These are phyloP conservation scores for Xanthostigma xanthostigma DNA, from an alignment of 2,888 invertebrate species.

Conservation along the genomic window DNA sequence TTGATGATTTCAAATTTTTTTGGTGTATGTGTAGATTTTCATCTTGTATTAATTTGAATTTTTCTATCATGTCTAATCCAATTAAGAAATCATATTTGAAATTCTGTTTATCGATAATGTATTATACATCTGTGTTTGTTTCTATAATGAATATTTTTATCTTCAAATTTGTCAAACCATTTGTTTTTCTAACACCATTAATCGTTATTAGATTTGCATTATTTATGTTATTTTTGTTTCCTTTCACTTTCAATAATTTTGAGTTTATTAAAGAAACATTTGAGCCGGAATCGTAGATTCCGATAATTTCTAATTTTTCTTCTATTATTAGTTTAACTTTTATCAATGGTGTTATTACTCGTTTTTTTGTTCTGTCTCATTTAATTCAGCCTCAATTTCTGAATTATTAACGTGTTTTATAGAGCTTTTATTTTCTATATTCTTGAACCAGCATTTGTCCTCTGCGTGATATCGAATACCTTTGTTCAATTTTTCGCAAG, in stretches of 20 bases:
- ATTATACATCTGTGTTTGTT: conserved; percentile 10
- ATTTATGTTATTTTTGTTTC: conserved; percentile 2
- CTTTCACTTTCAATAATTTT: conserved; percentile 10
- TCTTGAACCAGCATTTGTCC: conserved; percentile 5
- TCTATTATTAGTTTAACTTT: conserved; percentile 9
- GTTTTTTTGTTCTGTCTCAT: conserved; percentile 9
- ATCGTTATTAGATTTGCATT: conserved; percentile 9
- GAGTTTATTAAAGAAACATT: conserved; percentile 12
- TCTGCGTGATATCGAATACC: conserved; percentile 12
- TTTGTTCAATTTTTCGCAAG: conserved; percentile 15
- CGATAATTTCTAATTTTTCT: conserved; percentile 7
- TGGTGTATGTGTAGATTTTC: conserved; percentile 10
- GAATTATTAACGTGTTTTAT: conserved; percentile 5
- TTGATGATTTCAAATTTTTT: neutral
- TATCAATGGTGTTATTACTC: conserved; percentile 10
- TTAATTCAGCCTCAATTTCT: conserved; percentile 5
- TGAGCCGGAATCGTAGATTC: conserved; percentile 12
- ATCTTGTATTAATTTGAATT: conserved; percentile 9
- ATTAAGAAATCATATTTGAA: conserved; percentile 13
- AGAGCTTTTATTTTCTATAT: conserved; percentile 1
- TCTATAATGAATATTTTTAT: conserved; percentile 11
- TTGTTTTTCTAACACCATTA: conserved; percentile 11
- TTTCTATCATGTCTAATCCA: conserved; percentile 12
- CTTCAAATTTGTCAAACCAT: conserved; percentile 11
- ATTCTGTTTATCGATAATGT: conserved; percentile 11